Percentiles rank a stretch among this genome's conserved stretches.
phyloP scores from a whole-genome alignment of 1,140 invertebrate genomes.

The Drosophila arizonae region DNA sequence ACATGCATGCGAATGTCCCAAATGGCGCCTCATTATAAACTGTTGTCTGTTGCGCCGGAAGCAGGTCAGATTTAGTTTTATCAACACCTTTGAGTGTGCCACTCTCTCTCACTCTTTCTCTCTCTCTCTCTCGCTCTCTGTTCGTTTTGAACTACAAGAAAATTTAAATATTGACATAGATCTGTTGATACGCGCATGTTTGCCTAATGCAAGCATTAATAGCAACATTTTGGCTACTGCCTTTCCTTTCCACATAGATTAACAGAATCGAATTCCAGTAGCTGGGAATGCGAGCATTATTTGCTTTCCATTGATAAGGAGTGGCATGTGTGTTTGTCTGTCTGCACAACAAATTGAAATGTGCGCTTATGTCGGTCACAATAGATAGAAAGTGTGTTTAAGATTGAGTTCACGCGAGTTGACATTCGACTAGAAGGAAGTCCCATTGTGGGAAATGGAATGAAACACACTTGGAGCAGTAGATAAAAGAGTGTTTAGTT shows the following conservation, averaged over 20 bases:
- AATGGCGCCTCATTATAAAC: constrained; percentile 59
- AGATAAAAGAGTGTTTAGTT: too few species aligned
- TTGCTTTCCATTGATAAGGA: constrained; percentile 36
- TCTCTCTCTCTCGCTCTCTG: constrained; percentile 2
- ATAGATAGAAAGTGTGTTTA: constrained; percentile 5
- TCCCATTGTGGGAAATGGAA: too few species aligned
- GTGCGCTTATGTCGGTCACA: constrained; percentile 20
- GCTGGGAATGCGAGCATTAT: constrained; percentile 36
- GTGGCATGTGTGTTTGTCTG: background rate
- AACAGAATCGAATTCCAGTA: constrained; percentile 68
- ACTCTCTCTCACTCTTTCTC: constrained; percentile 27
- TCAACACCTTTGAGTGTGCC: constrained; percentile 50
- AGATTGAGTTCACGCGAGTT: constrained; percentile 10
- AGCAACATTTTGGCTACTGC: constrained; percentile 71
- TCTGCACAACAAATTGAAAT: constrained; percentile 10
- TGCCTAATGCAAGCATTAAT: constrained; percentile 56
- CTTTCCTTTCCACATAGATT: constrained; percentile 52
- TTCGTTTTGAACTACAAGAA: constrained; percentile 33
- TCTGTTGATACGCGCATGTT: constrained; percentile 60
- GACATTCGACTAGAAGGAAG: constrained; percentile 12
- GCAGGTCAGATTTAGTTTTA: constrained; percentile 53
- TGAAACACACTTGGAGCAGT: too few species aligned
- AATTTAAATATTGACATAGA: constrained; percentile 76
- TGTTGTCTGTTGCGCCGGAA: constrained; percentile 53
- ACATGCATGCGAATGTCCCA: background rate